Conservation (phyloP, 2,797 vertebrate species). For the Arvicola amphibius region DNA sequence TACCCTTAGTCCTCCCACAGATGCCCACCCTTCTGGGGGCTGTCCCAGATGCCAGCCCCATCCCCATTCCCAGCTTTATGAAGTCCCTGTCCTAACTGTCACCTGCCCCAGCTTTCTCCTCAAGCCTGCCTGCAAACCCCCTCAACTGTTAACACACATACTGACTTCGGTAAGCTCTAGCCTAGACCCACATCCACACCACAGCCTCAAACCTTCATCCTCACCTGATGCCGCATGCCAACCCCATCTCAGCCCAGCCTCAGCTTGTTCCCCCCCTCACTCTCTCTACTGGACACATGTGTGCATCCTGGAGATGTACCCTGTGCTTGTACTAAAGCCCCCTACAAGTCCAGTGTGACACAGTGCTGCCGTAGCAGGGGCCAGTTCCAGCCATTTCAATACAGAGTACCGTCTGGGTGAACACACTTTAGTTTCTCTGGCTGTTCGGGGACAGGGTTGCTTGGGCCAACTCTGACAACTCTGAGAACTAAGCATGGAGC, state of each 20-base stretch:
- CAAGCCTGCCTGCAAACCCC: not conserved
- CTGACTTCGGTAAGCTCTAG: not conserved
- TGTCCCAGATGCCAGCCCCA: not conserved
- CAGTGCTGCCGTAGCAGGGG: not conserved
- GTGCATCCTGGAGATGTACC: not conserved
- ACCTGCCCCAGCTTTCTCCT: not conserved
- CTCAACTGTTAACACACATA: not conserved
- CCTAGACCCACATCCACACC: constrained; percentile 8
- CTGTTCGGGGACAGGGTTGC: not conserved
- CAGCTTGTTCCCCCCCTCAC: not conserved
- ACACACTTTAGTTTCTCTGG: not conserved
- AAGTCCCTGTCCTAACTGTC: not conserved
- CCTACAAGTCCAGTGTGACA: not conserved
- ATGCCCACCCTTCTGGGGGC: not conserved
- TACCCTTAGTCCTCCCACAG: not conserved
- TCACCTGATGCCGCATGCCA: not conserved
- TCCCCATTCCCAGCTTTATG: not conserved
- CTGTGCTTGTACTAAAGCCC: not conserved
- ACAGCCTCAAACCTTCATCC: not conserved
- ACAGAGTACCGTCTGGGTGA: not conserved
- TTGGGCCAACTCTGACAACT: not conserved
- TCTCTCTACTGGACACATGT: not conserved
- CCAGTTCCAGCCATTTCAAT: not conserved
- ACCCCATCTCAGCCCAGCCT: not conserved
- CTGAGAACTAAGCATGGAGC: not conserved